These are phyloP conservation scores for Epistrophella euchroma DNA, from an alignment of 2,888 invertebrate genomes.

Conservation along the genomic window DNA sequence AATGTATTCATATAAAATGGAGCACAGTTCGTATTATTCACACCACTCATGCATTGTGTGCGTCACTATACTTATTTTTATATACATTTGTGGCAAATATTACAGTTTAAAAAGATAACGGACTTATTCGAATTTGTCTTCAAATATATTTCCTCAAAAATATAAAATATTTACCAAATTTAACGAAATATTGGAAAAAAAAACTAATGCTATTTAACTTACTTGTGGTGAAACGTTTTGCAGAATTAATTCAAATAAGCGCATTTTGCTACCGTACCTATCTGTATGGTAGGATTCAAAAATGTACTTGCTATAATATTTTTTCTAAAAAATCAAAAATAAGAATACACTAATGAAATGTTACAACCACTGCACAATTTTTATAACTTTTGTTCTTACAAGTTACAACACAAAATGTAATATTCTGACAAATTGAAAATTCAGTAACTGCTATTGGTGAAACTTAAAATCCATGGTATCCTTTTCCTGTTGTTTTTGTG, in stretches of 20 bases:
- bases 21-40: too few species aligned
- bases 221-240: constrained; percentile 51
- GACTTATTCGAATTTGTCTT: too few species aligned
- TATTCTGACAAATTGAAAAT: neutral
- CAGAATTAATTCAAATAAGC: constrained; percentile 46
- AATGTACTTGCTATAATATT: neutral
- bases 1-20: too few species aligned
- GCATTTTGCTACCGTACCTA: constrained; percentile 37
- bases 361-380: neutral
- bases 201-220: neutral
- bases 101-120: too few species aligned
- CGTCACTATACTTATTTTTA: too few species aligned
- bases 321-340: neutral
- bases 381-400: neutral
- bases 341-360: neutral
- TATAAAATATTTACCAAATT: too few species aligned
- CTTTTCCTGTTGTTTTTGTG: neutral
- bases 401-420: neutral
- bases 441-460: neutral
- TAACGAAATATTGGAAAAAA: neutral
- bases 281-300: neutral
- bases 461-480: neutral
- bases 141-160: too few species aligned
- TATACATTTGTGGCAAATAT: too few species aligned
- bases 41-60: too few species aligned